These are phyloP conservation scores for Rhabdornis inornatus DNA, from an alignment of 2,113 vertebrate genomes.

Conservation along the genomic window DNA sequence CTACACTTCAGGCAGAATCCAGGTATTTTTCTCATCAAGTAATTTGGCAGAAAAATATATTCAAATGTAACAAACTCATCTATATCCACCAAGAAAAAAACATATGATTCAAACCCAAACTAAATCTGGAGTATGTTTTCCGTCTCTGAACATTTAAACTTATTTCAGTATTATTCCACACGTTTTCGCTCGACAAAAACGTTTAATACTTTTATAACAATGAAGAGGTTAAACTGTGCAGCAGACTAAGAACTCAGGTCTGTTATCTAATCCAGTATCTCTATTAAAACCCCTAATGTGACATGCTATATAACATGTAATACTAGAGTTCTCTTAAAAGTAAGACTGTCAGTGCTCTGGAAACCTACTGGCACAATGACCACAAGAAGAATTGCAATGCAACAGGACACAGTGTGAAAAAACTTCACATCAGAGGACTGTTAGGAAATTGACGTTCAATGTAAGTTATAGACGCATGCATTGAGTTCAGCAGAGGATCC, in stretches of 20 bases:
- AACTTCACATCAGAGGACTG: neutral
- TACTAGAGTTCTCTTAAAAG: neutral
- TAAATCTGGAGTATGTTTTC: neutral
- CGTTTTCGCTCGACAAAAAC: neutral
- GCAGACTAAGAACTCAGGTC: neutral
- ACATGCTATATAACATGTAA: rapidly evolving
- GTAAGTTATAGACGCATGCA: rapidly evolving
- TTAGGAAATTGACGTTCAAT: neutral
- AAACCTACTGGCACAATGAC: neutral
- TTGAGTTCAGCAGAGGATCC: rapidly evolving
- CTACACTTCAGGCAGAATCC: neutral
- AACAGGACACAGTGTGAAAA: neutral
- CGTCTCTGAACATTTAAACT: neutral
- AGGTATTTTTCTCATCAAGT: neutral
- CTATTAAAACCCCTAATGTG: neutral
- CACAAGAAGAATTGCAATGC: neutral
- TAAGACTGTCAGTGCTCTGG: neutral
- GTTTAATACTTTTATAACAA: neutral
- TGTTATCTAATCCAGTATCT: neutral
- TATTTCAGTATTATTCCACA: neutral
- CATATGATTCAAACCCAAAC: neutral
- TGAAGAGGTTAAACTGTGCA: neutral
- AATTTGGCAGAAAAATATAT: neutral
- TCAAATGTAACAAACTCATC: neutral
- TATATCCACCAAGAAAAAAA: neutral